phyloP scores from a whole-genome alignment of 2,888 invertebrate genomes.

The Tetanocera ferruginea region DNA sequence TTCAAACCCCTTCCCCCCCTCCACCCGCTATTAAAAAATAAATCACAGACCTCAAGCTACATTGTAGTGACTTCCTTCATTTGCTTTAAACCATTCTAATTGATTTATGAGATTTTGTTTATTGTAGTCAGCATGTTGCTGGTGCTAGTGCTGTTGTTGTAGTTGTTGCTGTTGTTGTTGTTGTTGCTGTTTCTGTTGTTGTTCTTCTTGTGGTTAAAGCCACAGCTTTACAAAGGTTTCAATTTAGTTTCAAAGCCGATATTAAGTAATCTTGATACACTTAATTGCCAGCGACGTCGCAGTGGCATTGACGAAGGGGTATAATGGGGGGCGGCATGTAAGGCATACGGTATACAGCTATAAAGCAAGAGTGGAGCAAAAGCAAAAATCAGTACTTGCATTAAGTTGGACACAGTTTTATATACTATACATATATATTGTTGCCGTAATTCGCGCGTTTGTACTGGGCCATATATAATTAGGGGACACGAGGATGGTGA shows the following conservation, averaged over 20 bases:
- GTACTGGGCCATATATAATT: neutral
- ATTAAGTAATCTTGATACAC: conserved; percentile 53
- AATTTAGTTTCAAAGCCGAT: conserved; percentile 43
- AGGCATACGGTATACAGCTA: neutral
- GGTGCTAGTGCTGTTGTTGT: neutral
- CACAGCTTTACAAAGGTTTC: conserved; percentile 34
- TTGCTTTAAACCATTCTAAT: conserved; percentile 19
- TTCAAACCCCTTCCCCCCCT: no score
- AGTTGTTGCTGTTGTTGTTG: conserved; percentile 12
- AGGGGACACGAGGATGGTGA: conserved; percentile 10
- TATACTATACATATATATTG: neutral
- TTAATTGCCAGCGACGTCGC: conserved; percentile 50
- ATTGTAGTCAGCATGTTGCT: neutral
- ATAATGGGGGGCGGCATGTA: neutral
- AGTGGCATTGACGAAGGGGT: conserved; percentile 13
- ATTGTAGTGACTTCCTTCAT: no score
- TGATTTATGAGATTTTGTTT: conserved; percentile 33
- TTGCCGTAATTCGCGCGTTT: neutral
- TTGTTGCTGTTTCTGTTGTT: conserved; percentile 10
- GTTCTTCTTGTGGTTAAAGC: conserved; percentile 16
- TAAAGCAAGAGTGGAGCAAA: no score
- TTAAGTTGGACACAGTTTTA: neutral
- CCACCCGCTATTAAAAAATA: no score
- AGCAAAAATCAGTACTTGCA: neutral
- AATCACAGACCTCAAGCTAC: no score